A percentile compares a stretch with the other conserved stretches of the same genome.
phyloP scores from a whole-genome alignment of 2,888 invertebrate species.

The Junonia oenone region DNA sequence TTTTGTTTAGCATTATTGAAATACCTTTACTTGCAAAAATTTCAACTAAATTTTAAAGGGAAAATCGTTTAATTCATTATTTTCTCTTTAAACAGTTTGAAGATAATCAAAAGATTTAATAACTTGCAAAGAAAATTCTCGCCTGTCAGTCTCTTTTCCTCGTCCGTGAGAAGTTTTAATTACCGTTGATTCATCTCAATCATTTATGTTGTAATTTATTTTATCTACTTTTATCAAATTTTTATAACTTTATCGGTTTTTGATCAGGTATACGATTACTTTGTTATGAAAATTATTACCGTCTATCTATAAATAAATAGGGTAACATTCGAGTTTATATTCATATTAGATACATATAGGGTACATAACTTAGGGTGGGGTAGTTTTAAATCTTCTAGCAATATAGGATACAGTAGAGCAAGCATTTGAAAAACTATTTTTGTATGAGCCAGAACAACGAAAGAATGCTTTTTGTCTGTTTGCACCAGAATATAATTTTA shows the following conservation, averaged over 20 bases:
- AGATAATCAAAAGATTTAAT: constrained; percentile 9
- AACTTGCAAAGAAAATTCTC: constrained; percentile 4
- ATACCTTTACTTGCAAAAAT: background rate
- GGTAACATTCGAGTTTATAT: too few relatives aligned
- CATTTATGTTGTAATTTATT: background rate
- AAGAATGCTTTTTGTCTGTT: too few relatives aligned
- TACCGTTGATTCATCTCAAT: constrained; percentile 9
- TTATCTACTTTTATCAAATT: background rate
- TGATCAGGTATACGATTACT: background rate
- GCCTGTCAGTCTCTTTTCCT: constrained; percentile 9
- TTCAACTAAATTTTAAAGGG: background rate
- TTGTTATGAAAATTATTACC: background rate
- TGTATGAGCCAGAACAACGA: too few relatives aligned
- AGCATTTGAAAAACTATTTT: too few relatives aligned
- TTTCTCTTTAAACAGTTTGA: background rate
- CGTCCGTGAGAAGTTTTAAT: constrained; percentile 11
- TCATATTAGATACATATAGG: too few relatives aligned
- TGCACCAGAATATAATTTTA: too few relatives aligned
- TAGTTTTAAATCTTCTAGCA: too few relatives aligned
- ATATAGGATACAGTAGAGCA: too few relatives aligned
- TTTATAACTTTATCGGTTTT: background rate
- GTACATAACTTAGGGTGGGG: too few relatives aligned
- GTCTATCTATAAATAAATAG: too few relatives aligned
- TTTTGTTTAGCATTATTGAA: background rate
- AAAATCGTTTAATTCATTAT: background rate